These are phyloP conservation scores for Spodoptera littoralis DNA, from an alignment of 2,888 invertebrate species.

Conservation along the genomic window DNA sequence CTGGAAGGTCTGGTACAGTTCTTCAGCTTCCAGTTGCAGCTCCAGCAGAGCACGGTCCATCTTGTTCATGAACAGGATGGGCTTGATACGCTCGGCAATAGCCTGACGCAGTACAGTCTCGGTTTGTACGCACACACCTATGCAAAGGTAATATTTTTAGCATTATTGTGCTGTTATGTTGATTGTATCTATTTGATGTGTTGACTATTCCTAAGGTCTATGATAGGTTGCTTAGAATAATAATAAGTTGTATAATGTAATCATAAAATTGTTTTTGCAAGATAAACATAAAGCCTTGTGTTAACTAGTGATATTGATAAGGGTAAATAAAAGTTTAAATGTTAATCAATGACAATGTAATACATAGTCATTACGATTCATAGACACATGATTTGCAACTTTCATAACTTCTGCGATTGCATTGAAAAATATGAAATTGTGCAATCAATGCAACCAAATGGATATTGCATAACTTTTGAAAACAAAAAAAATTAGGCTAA, in stretches of 20 bases:
- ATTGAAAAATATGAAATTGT: too few relatives aligned
- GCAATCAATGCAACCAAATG: too few relatives aligned
- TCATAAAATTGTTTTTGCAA: constrained; percentile 7
- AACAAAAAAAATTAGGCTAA: too few relatives aligned
- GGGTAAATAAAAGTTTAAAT: constrained; percentile 24
- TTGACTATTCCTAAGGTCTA: too few relatives aligned
- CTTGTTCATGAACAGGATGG: constrained; percentile 99
- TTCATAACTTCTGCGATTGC: too few relatives aligned
- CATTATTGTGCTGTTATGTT: background rate
- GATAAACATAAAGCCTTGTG: constrained; percentile 12
- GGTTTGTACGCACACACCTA: constrained; percentile 99
- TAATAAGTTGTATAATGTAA: background rate
- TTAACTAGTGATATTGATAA: constrained; percentile 24
- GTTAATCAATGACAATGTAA: constrained; percentile 38
- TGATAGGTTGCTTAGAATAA: too few relatives aligned
- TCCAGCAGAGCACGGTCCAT: constrained; percentile 99
- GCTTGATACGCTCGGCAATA: constrained; percentile 99
- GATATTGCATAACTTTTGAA: too few relatives aligned
- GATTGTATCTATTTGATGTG: too few relatives aligned
- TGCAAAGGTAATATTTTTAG: constrained; percentile 1
- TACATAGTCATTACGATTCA: constrained; percentile 19
- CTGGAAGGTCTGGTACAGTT: constrained; percentile 99
- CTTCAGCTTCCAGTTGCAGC: constrained; percentile 98
- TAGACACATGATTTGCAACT: constrained; percentile 4
- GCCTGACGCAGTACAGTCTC: constrained; percentile 99